These are phyloP conservation scores for Atta texana DNA, from an alignment of 1,140 invertebrate species.

Conservation along the genomic window DNA sequence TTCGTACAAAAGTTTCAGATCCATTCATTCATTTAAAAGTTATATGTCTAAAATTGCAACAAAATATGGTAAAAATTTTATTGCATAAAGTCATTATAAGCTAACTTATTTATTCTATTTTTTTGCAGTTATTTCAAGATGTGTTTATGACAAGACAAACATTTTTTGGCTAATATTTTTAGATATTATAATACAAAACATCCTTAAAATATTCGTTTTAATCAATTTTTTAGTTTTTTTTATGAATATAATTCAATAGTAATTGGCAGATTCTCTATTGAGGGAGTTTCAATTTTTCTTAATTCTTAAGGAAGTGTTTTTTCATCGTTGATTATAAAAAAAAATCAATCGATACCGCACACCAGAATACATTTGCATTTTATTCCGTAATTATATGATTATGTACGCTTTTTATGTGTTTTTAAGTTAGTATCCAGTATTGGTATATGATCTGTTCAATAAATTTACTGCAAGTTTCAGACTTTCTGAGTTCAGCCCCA, in stretches of 20 bases:
- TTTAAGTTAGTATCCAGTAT: not conserved
- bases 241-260: not conserved
- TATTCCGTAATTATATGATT: conserved; percentile 17
- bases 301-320: not conserved
- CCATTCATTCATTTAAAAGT: no score
- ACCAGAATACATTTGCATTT: not conserved
- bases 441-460: not conserved
- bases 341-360: conserved; percentile 6
- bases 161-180: no score
- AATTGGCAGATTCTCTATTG: not conserved
- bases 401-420: not conserved
- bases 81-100: no score
- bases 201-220: no score
- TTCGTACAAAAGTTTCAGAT: no score
- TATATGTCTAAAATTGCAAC: no score
- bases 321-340: not conserved
- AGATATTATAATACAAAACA: no score
- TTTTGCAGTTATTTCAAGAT: no score
- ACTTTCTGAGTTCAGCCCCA: not conserved
- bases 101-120: no score
- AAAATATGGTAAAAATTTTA: no score
- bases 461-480: not conserved
- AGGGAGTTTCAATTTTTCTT: not conserved
- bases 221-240: no score
- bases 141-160: no score